These are phyloP conservation scores for Stratiomys singularior DNA, from an alignment of 2,888 invertebrate species.

Conservation along the genomic window DNA sequence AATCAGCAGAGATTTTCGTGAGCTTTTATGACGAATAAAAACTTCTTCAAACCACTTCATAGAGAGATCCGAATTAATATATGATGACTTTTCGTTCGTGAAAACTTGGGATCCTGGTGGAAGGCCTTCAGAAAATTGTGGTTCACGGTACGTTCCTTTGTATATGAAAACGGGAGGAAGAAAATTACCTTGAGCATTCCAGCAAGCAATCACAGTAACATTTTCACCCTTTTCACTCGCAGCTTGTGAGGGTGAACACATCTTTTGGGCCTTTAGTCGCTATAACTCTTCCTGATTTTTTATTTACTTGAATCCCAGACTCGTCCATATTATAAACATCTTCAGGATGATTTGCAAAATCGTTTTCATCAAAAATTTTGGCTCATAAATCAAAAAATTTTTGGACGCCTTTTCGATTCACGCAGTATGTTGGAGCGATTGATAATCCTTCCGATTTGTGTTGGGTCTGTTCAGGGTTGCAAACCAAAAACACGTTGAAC, in stretches of 20 bases:
- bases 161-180: constrained; percentile 55
- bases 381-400: constrained; percentile 54
- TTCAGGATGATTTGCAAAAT: no score
- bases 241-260: constrained; percentile 57
- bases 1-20: neutral
- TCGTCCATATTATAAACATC: no score
- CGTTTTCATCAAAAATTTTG: constrained; percentile 54
- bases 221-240: constrained; percentile 58
- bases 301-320: no score
- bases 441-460: constrained; percentile 57
- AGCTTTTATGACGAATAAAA: constrained; percentile 15
- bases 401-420: no score
- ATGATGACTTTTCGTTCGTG: constrained; percentile 44
- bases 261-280: constrained; percentile 58
- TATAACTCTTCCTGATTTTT: no score
- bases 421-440: constrained; percentile 54
- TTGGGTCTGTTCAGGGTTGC: constrained; percentile 50
- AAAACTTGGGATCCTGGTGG: constrained; percentile 41
- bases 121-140: constrained; percentile 35
- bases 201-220: constrained; percentile 56
- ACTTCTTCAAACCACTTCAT: constrained; percentile 21
- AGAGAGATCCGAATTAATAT: constrained; percentile 33
- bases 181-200: constrained; percentile 57
- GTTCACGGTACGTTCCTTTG: constrained; percentile 55
- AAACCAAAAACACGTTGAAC: neutral